A percentile compares a stretch with the other conserved stretches of the same genome.
Evolutionary conservation across 1,140 invertebrate genomes (phyloP).

Genomic region (Oscheius sp.): DNA sequence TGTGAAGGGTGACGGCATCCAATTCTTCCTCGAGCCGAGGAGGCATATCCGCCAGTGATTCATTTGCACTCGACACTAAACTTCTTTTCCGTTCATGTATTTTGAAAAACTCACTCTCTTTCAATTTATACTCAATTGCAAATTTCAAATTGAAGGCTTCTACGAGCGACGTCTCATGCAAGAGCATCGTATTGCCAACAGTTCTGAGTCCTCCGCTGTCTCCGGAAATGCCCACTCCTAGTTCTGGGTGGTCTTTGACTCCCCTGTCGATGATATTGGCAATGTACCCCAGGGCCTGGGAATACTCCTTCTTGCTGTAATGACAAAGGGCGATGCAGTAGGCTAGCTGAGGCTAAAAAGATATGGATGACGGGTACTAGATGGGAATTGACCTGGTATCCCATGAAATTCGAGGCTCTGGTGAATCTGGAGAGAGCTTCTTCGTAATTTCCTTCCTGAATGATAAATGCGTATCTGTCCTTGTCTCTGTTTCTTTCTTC

Average conservation of each 20-base stretch:
- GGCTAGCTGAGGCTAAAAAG: conserved; percentile 71
- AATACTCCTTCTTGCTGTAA: conserved; percentile 88
- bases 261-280: conserved; percentile 94
- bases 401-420: conserved; percentile 79
- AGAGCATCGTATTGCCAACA: conserved; percentile 90
- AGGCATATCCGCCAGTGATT: conserved; percentile 88
- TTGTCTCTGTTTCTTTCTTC: conserved; percentile 48
- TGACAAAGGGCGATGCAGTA: conserved; percentile 95
- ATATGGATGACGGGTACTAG: not conserved
- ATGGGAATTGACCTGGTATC: conserved; percentile 70
- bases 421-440: conserved; percentile 88
- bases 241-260: conserved; percentile 92
- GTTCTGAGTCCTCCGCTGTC: conserved; percentile 91
- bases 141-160: conserved; percentile 98
- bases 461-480: conserved; percentile 46
- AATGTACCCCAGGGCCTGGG: conserved; percentile 74
- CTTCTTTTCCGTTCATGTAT: not conserved
- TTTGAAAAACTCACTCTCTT: conserved; percentile 73
- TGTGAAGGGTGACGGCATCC: conserved; percentile 95
- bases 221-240: conserved; percentile 96
- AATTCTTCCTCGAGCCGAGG: conserved; percentile 90
- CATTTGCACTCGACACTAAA: conserved; percentile 15
- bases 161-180: conserved; percentile 92
- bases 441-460: conserved; percentile 78
- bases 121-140: conserved; percentile 93